Conservation (phyloP, 2,113 vertebrate species). For the Paratilapia polleni region DNA sequence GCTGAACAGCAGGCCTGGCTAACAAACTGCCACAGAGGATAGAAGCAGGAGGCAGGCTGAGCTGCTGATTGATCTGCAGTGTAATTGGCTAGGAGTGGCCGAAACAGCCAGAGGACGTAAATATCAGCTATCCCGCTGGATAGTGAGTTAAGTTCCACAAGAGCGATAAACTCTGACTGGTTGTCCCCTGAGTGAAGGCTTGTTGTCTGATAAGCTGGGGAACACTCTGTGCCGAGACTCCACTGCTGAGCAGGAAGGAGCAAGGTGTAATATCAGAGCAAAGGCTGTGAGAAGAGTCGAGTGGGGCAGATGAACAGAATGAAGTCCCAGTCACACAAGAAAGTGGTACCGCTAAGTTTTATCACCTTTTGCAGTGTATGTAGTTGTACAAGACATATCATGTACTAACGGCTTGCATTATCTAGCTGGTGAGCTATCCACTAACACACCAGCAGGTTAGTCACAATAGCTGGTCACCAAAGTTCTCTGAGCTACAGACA, state of each 20-base stretch:
- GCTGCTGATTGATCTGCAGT: conserved; percentile 71
- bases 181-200: conserved; percentile 55
- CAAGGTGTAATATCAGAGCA: conserved; percentile 22
- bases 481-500: background rate
- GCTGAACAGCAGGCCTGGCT: conserved; percentile 64
- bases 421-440: background rate
- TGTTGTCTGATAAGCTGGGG: conserved; percentile 57
- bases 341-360: background rate
- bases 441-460: background rate
- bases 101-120: conserved; percentile 66
- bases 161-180: conserved; percentile 64
- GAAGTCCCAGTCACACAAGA: background rate
- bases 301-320: background rate
- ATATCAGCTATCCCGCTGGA: conserved; percentile 63
- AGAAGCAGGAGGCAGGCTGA: conserved; percentile 55
- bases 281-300: conserved; percentile 4
- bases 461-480: background rate
- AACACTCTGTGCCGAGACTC: conserved; percentile 49
- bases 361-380: background rate
- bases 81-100: conserved; percentile 70
- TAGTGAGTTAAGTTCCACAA: conserved; percentile 55
- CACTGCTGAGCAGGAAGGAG: conserved; percentile 2
- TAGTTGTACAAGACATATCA: background rate
- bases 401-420: background rate
- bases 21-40: conserved; percentile 64